Conservation (phyloP, 2,888 invertebrate species). For the Mylabris sibirica region DNA sequence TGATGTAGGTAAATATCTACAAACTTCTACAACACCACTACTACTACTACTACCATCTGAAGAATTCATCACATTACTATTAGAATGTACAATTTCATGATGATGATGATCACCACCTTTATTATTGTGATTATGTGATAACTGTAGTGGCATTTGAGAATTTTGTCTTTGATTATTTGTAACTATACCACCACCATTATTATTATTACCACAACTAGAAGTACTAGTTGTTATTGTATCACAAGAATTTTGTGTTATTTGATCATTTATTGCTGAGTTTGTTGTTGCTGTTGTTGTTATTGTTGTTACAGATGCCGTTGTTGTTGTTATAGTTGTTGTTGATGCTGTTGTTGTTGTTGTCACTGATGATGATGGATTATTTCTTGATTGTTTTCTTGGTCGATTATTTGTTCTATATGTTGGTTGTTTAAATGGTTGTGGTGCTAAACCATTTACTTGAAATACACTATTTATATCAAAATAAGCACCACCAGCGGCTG, state of each 20-base stretch:
- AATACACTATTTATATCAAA: slow-evolving; percentile 76
- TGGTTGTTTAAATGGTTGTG: slow-evolving; percentile 68
- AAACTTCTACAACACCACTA: slow-evolving; percentile 45
- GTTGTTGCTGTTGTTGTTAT: neutral
- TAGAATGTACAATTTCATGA: neutral
- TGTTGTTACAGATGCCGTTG: slow-evolving; percentile 8
- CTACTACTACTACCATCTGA: too few species aligned
- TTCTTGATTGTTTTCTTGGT: slow-evolving; percentile 56
- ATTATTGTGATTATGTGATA: neutral
- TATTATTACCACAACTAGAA: neutral
- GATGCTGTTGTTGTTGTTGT: slow-evolving; percentile 23
- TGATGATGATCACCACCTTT: neutral
- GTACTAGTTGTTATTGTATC: neutral
- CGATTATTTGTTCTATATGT: slow-evolving; percentile 62
- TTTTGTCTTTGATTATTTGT: neutral
- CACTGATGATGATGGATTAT: slow-evolving; percentile 38
- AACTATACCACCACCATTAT: neutral
- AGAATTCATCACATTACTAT: slow-evolving; percentile 36
- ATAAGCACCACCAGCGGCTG: slow-evolving; percentile 62
- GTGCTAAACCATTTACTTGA: slow-evolving; percentile 76
- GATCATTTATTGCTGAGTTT: neutral
- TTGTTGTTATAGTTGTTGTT: slow-evolving; percentile 6
- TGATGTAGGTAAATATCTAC: slow-evolving; percentile 42
- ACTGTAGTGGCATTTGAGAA: neutral
- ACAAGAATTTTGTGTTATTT: neutral